Evolutionary conservation across 1,140 invertebrate species (phyloP), one percentile per base, ranked within the genome.

Genomic region (Macrocentrus cingulum): DNA sequence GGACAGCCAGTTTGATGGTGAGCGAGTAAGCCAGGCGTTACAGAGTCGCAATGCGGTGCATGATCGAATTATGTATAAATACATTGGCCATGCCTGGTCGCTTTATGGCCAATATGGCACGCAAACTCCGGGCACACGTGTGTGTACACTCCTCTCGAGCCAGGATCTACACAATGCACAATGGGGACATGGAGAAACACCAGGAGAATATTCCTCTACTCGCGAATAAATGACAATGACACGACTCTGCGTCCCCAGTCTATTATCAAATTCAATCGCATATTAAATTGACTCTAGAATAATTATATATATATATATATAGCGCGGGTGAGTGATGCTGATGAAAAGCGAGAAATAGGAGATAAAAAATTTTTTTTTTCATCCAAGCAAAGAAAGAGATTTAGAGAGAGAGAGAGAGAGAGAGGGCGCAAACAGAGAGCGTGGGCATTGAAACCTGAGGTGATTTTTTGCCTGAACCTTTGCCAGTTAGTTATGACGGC

Each of bases 181-280:
- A 39, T 19, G 2, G 15, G 4, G 11, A n/a, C 11, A 41, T 29
- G 25, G 53, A 45, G 29, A 45, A 32, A 45, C 41, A 44, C 11
- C 41, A 16, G 39, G 20, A n/a, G 53, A 34, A 22, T 19, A 52
- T 52, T 34, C 32, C 34, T 36, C 22, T 42, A 39, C 45, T 55
- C 19, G 15, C 2, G 15, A 51, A 51, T 51, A 51, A 51, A 51
- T 51, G 49, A 51, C 16, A 34, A 51, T 51, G 34, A 18, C 32
- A n/a, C 32, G 32, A n/a, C n/a, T n/a, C n/a, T n/a, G n/a, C n/a
- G n/a, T n/a, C n/a, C n/a, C n/a, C n/a, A n/a, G n/a, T n/a, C n/a
- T n/a, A n/a, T n/a, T n/a, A n/a, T n/a, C n/a, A n/a, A 29, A 51
- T 51, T 51, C 32, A 51, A 51, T 37, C 49, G 49, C 49, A 29